Evolutionary conservation across 2,888 invertebrate species (phyloP).

Genomic region (Acrobeloides nanus): DNA sequence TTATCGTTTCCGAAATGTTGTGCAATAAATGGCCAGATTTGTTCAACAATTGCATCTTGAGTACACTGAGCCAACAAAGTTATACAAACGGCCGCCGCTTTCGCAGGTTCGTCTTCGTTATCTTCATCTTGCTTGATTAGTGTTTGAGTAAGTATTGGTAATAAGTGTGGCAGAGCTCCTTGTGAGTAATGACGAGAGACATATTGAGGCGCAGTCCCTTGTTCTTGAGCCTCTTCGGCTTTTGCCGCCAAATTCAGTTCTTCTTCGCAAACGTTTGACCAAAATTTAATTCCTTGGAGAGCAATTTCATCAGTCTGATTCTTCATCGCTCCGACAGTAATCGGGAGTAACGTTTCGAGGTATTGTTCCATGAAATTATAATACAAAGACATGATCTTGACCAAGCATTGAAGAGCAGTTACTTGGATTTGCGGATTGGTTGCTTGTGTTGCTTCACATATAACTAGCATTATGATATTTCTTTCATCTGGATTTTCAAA

Average conservation of each 20-base stretch:
- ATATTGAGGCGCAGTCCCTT: constrained; percentile 82
- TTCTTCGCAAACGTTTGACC: constrained; percentile 99
- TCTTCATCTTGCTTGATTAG: constrained; percentile 85
- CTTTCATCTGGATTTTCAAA: constrained; percentile 94
- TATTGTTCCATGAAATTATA: constrained; percentile 99
- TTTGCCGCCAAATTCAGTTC: constrained; percentile 91
- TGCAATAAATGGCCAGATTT: constrained; percentile 89
- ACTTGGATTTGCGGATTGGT: constrained; percentile 76
- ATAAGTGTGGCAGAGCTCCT: constrained; percentile 86
- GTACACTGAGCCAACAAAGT: constrained; percentile 95
- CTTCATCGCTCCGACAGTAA: constrained; percentile 96
- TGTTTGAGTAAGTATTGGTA: constrained; percentile 85
- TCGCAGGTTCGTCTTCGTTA: constrained; percentile 98
- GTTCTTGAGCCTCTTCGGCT: constrained; percentile 84
- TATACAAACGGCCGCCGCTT: constrained; percentile 95
- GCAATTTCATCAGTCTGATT: constrained; percentile 77
- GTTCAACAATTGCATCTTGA: constrained; percentile 84
- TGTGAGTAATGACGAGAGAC: constrained; percentile 94
- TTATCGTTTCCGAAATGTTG: constrained; percentile 77
- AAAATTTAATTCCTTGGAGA: constrained; percentile 84
- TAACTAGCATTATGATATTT: constrained; percentile 98
- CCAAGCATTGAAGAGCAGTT: constrained; percentile 92
- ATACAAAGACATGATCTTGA: constrained; percentile 92
- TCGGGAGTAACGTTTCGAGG: constrained; percentile 96
- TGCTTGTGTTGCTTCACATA: constrained; percentile 96